Evolutionary conservation across 2,888 invertebrate species (phyloP).

Genomic region (Anthrax anthrax): DNA sequence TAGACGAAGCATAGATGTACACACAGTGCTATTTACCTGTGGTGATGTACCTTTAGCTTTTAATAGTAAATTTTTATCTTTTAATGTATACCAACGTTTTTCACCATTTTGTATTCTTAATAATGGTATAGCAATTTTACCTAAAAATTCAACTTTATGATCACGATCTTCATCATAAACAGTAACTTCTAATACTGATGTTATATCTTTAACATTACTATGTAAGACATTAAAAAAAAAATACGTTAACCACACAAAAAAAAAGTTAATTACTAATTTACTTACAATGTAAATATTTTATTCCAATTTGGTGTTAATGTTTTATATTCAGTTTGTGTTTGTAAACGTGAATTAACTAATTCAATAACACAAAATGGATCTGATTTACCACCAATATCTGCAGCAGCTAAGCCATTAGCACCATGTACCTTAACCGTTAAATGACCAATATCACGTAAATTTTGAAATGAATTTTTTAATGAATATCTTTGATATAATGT

Average conservation of each 20-base stretch:
- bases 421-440: conserved; percentile 85
- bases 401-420: conserved; percentile 76
- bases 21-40: conserved; percentile 34
- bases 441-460: conserved; percentile 80
- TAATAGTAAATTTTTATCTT: conserved; percentile 83
- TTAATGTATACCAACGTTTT: conserved; percentile 89
- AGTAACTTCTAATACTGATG: conserved; percentile 84
- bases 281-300: conserved; percentile 96
- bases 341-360: conserved; percentile 82
- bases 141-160: conserved; percentile 95
- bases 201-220: conserved; percentile 89
- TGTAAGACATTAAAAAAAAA: conserved; percentile 17
- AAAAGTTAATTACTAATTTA: conserved; percentile 15
- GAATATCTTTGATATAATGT: conserved; percentile 39
- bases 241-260: background rate
- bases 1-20: background rate
- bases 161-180: conserved; percentile 97
- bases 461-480: conserved; percentile 52
- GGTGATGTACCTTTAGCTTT: conserved; percentile 86
- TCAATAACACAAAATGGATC: conserved; percentile 98
- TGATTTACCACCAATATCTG: conserved; percentile 93
- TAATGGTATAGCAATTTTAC: conserved; percentile 79
- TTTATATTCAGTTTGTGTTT: conserved; percentile 98
- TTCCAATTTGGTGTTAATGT: conserved; percentile 95
- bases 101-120: conserved; percentile 77